Evolutionary conservation across 1,140 invertebrate genomes (phyloP).

Genomic region (Bombus waltoni): DNA sequence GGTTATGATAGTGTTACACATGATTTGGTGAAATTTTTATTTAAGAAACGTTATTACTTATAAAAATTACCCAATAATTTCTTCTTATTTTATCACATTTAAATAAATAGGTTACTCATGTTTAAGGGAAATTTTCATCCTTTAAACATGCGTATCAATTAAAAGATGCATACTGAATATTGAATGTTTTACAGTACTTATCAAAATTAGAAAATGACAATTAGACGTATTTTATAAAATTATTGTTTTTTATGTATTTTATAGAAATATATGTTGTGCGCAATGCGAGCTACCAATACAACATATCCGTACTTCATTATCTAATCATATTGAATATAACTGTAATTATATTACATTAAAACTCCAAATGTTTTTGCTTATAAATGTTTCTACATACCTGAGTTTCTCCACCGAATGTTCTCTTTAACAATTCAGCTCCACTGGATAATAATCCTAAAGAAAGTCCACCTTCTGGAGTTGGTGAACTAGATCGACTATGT

Average conservation of each 20-base stretch:
- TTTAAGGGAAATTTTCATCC: background rate
- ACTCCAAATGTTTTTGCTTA: background rate
- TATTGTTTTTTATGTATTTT: background rate
- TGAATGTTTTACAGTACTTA: background rate
- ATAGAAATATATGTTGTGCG: background rate
- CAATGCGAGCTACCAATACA: background rate
- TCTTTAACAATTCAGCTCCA: slow-evolving; percentile 89
- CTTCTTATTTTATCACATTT: no score
- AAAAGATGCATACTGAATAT: background rate
- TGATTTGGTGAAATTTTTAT: no score
- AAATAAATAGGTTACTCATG: no score
- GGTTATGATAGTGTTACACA: no score
- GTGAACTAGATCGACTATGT: slow-evolving; percentile 84
- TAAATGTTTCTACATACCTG: slow-evolving; percentile 47
- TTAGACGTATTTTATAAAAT: no score
- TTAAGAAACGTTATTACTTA: no score
- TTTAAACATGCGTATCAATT: background rate
- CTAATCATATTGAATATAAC: background rate
- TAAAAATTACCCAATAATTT: no score
- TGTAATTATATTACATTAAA: background rate
- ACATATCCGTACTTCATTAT: background rate
- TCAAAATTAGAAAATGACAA: background rate
- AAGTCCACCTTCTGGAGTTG: slow-evolving; percentile 80
- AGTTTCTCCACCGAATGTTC: slow-evolving; percentile 85
- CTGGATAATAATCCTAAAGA: slow-evolving; percentile 87